Evolutionary conservation across 2,797 vertebrate genomes (phyloP).

Genomic region (Dryobates pubescens): DNA sequence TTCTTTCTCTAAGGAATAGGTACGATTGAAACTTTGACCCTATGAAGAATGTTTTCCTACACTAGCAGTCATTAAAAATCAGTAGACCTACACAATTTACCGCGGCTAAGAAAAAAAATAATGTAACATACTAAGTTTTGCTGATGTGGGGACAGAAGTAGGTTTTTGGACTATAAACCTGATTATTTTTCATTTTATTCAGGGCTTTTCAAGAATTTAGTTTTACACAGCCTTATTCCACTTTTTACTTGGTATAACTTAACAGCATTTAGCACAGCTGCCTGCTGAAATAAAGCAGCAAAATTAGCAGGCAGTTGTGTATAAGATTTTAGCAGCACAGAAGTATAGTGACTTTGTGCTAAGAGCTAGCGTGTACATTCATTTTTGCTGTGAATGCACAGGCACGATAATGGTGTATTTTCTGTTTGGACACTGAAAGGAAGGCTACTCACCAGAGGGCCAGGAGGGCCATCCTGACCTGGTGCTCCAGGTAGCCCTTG

Average conservation of each 20-base stretch:
- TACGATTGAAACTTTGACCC: background rate
- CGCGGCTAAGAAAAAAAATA: background rate
- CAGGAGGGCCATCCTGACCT: slow-evolving; percentile 93
- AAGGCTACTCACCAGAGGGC: slow-evolving; percentile 86
- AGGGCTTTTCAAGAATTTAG: background rate
- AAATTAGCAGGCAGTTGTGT: background rate
- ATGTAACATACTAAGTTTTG: background rate
- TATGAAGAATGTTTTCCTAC: background rate
- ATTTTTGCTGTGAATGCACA: background rate
- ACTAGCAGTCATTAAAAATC: background rate
- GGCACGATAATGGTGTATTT: background rate
- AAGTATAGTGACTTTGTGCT: background rate
- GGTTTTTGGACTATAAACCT: background rate
- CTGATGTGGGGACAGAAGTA: background rate
- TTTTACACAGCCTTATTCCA: background rate
- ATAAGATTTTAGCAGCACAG: background rate
- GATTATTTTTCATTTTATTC: background rate
- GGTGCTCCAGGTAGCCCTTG: slow-evolving; percentile 91
- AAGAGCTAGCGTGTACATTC: background rate
- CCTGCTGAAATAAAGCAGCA: background rate
- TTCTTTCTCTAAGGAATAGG: background rate
- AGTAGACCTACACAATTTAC: background rate
- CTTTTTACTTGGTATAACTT: background rate
- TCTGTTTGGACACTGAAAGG: background rate
- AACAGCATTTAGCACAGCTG: background rate